Percentiles rank a stretch among this genome's conserved stretches.
phyloP scores from a whole-genome alignment of 2,888 invertebrate species.

The Cryptocephalus primarius region DNA sequence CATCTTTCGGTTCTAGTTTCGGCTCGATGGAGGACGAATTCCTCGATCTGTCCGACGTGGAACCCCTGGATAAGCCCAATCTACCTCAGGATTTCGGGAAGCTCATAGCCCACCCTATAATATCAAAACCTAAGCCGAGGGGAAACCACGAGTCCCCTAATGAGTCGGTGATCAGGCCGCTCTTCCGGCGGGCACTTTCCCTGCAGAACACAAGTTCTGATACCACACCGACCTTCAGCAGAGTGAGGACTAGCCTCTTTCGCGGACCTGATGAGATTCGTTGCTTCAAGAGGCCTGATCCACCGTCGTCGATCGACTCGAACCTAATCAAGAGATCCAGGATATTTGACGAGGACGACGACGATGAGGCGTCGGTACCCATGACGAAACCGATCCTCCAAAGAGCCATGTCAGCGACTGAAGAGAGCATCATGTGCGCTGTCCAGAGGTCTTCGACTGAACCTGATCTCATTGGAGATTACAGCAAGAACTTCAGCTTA shows the following conservation, averaged over 20 bases:
- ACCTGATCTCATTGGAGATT: conserved; percentile 76
- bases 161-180: conserved; percentile 29
- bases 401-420: conserved; percentile 57
- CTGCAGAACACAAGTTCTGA: conserved; percentile 31
- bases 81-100: conserved; percentile 48
- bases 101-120: conserved; percentile 45
- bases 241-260: conserved; percentile 41
- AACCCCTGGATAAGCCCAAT: conserved; percentile 37
- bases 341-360: conserved; percentile 16
- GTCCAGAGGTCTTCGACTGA: conserved; percentile 57
- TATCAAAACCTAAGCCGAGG: conserved; percentile 11
- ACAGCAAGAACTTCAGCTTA: conserved; percentile 60
- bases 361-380: conserved; percentile 15
- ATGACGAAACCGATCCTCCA: conserved; percentile 16
- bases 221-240: conserved; percentile 29
- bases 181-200: conserved; percentile 41
- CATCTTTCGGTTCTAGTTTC: conserved; percentile 41
- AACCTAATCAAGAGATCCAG: conserved; percentile 34
- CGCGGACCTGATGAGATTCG: conserved; percentile 28
- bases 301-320: conserved; percentile 34
- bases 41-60: conserved; percentile 51
- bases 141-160: conserved; percentile 32
- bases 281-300: conserved; percentile 57
- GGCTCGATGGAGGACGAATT: conserved; percentile 55
- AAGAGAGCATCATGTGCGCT: conserved; percentile 65